Base-by-base conservation (phyloP, 2,113 vertebrate species). In the Paraplagusia blochii region DNA sequence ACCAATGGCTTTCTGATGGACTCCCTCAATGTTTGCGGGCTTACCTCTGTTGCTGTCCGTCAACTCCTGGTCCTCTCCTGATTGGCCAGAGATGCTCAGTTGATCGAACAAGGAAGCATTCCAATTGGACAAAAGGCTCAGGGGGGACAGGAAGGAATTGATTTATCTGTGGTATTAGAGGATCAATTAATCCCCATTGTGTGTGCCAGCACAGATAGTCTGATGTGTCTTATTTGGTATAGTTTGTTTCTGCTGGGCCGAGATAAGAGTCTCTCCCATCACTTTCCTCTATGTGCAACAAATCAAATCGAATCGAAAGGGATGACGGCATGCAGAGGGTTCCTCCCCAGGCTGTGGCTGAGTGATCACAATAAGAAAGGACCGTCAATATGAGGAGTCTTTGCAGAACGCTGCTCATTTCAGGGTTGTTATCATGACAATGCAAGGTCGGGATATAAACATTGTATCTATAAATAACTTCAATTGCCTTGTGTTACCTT, bases 101-200 rank as follows among this genome's bases (percentile, higher is more conserved):
- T 84, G 79, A 86, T 87, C 82, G 81, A 82, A 82, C 56, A 58
- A 69, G 47, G 34, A 40, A 44, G 70, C 66, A 40, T 48, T 80
- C 57, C 76, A 57, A 88, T 89, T 90, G 89, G 90, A 61, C 66
- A 10, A 66, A 73, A 62, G 80, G 79, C 79, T 77, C 79, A 50
- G 46, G 68, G 77, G 81, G 75, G 73, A 60, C 22, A 72, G 81
- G 74, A 72, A 76, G 72, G 74, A 64, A 91, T 91, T 91, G 89
- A 91, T 91, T 90, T 89, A 91, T 91, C 86, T 87, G 87, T 88
- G 90, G 90, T 91, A 91, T 91, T 91, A 91, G 87, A 74, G 63
- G 88, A 90, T 91, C 90, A 90, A 91, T 91, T 91, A 90, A 91
- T 91, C 90, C 89, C 88, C 75, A 90, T 91, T 91, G 88, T 91